phyloP scores from a whole-genome alignment of 2,888 invertebrate species.

The Leucophenga maculata region DNA sequence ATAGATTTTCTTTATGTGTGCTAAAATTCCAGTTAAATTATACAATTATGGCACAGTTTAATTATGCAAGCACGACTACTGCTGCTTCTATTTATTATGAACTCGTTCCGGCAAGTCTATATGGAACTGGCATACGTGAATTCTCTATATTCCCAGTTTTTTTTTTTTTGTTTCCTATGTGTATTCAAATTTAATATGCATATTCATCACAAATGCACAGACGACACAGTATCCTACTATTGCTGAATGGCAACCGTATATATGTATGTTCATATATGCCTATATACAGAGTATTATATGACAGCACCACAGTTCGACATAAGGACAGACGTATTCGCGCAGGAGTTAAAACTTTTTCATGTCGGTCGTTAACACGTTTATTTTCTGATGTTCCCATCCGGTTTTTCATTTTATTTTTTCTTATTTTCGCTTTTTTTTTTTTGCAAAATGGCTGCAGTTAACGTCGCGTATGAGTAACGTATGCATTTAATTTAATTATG shows the following conservation, averaged over 20 bases:
- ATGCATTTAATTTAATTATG: slow-evolving; percentile 63
- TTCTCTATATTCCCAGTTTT: background rate
- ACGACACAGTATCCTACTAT: slow-evolving; percentile 9
- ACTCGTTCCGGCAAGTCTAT: background rate
- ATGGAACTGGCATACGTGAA: background rate
- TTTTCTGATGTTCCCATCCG: slow-evolving; percentile 7
- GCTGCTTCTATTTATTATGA: background rate
- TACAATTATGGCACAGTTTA: slow-evolving; percentile 12
- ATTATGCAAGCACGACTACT: slow-evolving; percentile 7
- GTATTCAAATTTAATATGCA: slow-evolving; percentile 17
- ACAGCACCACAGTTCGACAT: background rate
- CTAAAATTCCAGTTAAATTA: slow-evolving; percentile 11
- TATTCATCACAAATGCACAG: slow-evolving; percentile 23
- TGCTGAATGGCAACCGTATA: background rate
- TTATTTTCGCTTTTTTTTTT: background rate
- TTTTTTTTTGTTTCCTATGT: background rate
- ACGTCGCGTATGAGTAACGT: slow-evolving; percentile 66
- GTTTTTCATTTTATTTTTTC: background rate
- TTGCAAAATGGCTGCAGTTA: slow-evolving; percentile 46
- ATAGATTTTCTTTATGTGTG: too few species aligned
- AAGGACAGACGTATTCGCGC: background rate
- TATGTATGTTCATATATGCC: too few species aligned
- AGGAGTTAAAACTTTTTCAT: slow-evolving; percentile 49
- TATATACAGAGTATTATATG: too few species aligned
- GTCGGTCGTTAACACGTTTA: slow-evolving; percentile 62